Percentiles rank a stretch among this genome's conserved stretches.
phyloP scores from a whole-genome alignment of 2,888 invertebrate genomes.

The Argynnis bischoffii region DNA sequence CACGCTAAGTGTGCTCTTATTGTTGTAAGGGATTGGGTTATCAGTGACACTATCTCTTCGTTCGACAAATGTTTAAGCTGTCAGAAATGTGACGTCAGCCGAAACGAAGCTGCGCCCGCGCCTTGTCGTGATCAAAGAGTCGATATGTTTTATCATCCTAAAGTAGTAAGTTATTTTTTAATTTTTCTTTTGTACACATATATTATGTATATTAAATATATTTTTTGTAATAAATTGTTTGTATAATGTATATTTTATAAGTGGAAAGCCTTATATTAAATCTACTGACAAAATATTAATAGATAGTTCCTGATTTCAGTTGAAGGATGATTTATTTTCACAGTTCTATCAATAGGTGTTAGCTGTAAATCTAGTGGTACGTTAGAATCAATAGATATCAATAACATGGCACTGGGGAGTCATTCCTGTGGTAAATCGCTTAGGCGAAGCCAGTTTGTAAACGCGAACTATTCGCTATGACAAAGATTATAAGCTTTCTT shows the following conservation, averaged over 20 bases:
- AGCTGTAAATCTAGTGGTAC: constrained; percentile 69
- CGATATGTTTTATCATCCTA: constrained; percentile 56
- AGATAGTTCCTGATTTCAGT: constrained; percentile 7
- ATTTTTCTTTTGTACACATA: constrained; percentile 15
- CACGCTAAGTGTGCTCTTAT: constrained; percentile 81
- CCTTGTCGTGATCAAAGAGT: constrained; percentile 58
- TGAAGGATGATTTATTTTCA: constrained; percentile 19
- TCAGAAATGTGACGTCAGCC: constrained; percentile 81
- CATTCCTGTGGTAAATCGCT: constrained; percentile 48
- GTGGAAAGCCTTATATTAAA: background rate
- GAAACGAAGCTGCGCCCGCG: constrained; percentile 62
- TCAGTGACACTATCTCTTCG: constrained; percentile 79
- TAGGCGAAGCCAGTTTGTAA: constrained; percentile 26
- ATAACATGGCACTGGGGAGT: constrained; percentile 69
- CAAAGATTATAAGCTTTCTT: background rate
- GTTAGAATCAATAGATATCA: constrained; percentile 80
- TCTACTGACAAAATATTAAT: background rate
- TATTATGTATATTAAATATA: background rate
- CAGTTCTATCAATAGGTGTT: constrained; percentile 39
- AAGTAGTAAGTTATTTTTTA: constrained; percentile 42
- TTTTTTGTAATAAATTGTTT: background rate
- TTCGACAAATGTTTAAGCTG: constrained; percentile 82
- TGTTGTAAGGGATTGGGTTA: constrained; percentile 81
- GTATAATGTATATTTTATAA: no score
- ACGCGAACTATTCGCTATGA: constrained; percentile 19